Evolutionary conservation across 2,113 vertebrate species (phyloP).

Genomic region (Tenebrosternarchus preto): DNA sequence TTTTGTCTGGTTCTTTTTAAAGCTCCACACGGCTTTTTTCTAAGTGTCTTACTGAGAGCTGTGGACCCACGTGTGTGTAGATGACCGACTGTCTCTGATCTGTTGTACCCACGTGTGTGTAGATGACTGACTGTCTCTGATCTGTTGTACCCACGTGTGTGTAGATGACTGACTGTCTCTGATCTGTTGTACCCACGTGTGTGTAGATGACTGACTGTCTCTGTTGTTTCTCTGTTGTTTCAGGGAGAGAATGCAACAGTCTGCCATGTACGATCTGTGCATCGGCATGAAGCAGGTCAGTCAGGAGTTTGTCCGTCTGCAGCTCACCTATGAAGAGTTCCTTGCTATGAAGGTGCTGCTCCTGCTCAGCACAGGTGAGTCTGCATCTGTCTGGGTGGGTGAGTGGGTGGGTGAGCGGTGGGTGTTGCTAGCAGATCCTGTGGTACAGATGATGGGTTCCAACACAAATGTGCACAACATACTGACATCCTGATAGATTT

Average conservation of each 20-base stretch:
- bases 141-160: too few relatives aligned
- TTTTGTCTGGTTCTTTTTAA: constrained; percentile 1
- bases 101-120: too few relatives aligned
- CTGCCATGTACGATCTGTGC: constrained; percentile 97
- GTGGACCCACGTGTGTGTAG: neutral
- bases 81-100: too few relatives aligned
- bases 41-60: neutral
- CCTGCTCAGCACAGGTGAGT: constrained; percentile 92
- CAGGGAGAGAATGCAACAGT: constrained; percentile 97
- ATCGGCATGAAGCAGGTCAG: constrained; percentile 97
- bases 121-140: too few relatives aligned
- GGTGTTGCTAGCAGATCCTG: too few relatives aligned
- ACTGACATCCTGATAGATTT: neutral
- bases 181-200: too few relatives aligned
- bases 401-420: neutral
- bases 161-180: too few relatives aligned
- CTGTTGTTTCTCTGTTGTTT: constrained; percentile 11
- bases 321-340: constrained; percentile 96
- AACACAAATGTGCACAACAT: neutral
- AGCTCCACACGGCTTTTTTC: neutral
- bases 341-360: constrained; percentile 97
- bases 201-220: neutral
- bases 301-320: constrained; percentile 95
- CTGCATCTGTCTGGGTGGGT: constrained; percentile 26
- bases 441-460: too few relatives aligned